Conservation (phyloP, 92 coral and sea anemone species). For the Heteractis magnifica region DNA sequence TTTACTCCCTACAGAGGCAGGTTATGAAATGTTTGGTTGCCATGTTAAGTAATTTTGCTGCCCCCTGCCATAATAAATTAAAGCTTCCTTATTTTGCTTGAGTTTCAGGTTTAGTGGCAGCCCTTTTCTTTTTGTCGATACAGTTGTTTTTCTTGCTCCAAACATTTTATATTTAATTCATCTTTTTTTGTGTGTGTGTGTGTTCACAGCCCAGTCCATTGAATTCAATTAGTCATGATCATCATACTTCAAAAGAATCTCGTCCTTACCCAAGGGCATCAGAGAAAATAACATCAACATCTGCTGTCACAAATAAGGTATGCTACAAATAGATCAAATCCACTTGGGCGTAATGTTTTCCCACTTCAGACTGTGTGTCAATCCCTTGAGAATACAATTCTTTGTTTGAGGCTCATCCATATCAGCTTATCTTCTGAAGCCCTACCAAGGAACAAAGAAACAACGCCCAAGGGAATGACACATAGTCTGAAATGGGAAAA, state of each 20-base stretch:
- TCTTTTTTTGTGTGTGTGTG: neutral
- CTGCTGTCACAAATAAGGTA: conserved; percentile 81
- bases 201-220: conserved; percentile 60
- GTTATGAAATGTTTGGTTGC: no score
- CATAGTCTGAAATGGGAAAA: no score
- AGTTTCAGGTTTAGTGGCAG: neutral
- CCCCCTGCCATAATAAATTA: no score
- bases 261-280: conserved; percentile 62
- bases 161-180: neutral
- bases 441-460: no score
- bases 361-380: no score
- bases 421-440: no score
- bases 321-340: neutral
- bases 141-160: neutral
- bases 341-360: no score
- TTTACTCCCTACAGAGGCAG: no score
- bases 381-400: no score
- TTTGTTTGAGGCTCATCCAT: no score
- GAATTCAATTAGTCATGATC: conserved; percentile 68
- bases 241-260: conserved; percentile 61
- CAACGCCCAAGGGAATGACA: no score
- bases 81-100: neutral
- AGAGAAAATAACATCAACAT: conserved; percentile 65
- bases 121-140: neutral
- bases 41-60: no score